phyloP scores from a whole-genome alignment of 1,140 invertebrate species.

The Ceratitis capitata region DNA sequence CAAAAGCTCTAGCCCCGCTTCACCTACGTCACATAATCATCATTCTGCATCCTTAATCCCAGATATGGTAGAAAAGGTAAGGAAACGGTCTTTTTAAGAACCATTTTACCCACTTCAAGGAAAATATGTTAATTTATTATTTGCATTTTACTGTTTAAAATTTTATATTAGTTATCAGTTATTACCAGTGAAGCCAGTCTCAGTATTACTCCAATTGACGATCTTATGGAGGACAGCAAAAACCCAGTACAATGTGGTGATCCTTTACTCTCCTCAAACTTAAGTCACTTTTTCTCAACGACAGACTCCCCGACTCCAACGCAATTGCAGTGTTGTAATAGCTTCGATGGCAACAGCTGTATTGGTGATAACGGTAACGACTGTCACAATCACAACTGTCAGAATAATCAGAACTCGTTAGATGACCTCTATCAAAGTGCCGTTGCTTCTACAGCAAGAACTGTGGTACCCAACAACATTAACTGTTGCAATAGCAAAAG shows the following conservation, averaged over 20 bases:
- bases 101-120: not conserved
- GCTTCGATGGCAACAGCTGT: conserved; percentile 15
- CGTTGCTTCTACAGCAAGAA: not conserved
- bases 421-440: conserved; percentile 39
- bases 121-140: not conserved
- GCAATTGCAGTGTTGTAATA: conserved; percentile 39
- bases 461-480: not conserved
- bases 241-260: conserved; percentile 75
- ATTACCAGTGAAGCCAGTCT: conserved; percentile 69
- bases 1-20: conserved; percentile 50
- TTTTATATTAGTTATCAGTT: conserved; percentile 46
- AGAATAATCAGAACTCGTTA: conserved; percentile 32
- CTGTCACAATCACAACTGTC: conserved; percentile 37
- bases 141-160: not conserved
- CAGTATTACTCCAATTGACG: conserved; percentile 78
- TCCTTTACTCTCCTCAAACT: conserved; percentile 67
- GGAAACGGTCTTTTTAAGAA: not conserved
- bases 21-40: conserved; percentile 46
- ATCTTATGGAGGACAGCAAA: conserved; percentile 83
- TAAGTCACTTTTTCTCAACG: conserved; percentile 67
- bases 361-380: conserved; percentile 23
- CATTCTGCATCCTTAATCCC: conserved; percentile 49
- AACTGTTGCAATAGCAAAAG: conserved; percentile 11
- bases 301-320: conserved; percentile 65
- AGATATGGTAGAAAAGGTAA: conserved; percentile 51